Conservation (phyloP, 2,888 invertebrate species). For the Monopis laevigella region DNA sequence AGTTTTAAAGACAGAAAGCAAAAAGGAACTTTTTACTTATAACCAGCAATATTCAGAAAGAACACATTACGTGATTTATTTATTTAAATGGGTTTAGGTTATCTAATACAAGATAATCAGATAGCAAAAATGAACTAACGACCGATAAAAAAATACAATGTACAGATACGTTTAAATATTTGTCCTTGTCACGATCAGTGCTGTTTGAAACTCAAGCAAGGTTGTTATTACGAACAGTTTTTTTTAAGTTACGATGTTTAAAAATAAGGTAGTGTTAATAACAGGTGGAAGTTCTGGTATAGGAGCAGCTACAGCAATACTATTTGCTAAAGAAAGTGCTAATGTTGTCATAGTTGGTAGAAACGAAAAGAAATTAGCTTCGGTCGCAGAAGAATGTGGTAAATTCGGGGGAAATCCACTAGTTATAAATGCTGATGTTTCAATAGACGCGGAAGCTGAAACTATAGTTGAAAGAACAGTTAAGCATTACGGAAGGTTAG, state of each 20-base stretch:
- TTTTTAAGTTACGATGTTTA: slow-evolving; percentile 35
- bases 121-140: no score
- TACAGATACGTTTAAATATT: no score
- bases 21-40: no score
- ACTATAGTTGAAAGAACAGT: slow-evolving; percentile 13
- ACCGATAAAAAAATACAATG: no score
- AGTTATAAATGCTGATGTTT: slow-evolving; percentile 12
- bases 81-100: no score
- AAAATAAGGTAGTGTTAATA: slow-evolving; percentile 60
- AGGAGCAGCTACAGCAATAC: slow-evolving; percentile 70
- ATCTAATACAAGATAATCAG: no score
- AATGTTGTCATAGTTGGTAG: slow-evolving; percentile 70
- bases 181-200: no score
- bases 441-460: slow-evolving; percentile 11
- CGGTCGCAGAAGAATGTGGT: slow-evolving; percentile 38
- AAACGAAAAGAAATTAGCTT: slow-evolving; percentile 69
- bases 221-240: no score
- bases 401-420: slow-evolving; percentile 17
- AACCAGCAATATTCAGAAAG: no score
- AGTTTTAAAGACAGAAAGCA: no score
- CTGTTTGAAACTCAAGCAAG: no score
- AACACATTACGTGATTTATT: no score
- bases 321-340: slow-evolving; percentile 70
- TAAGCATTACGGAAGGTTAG: slow-evolving; percentile 9
- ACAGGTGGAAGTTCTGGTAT: slow-evolving; percentile 76